Conservation (phyloP, 2,797 vertebrate genomes). For the Synanceia verrucosa region DNA sequence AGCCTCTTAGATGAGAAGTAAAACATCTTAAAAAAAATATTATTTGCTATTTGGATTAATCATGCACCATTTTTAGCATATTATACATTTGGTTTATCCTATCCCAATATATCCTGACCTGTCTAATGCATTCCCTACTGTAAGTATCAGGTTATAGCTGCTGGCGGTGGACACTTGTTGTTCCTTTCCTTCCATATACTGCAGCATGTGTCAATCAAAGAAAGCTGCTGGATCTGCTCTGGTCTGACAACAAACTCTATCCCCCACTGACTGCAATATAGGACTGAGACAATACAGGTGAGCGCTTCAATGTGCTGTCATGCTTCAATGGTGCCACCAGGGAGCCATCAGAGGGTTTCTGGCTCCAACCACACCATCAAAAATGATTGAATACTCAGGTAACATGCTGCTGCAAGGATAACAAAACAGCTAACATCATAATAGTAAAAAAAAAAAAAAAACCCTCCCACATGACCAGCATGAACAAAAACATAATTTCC, state of each 20-base stretch:
- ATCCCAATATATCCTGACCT: background rate
- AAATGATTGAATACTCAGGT: constrained; percentile 30
- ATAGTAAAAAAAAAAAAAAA: background rate
- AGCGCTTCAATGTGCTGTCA: constrained; percentile 21
- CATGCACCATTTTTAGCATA: too few species aligned
- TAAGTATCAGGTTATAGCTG: background rate
- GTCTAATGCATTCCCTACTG: background rate
- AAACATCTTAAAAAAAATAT: background rate
- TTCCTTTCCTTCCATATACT: background rate
- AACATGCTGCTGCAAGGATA: background rate
- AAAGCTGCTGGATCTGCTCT: constrained; percentile 3
- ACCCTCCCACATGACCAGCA: background rate
- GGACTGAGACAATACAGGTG: constrained; percentile 25
- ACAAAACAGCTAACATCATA: constrained; percentile 2
- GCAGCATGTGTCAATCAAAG: background rate
- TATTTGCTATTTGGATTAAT: too few species aligned
- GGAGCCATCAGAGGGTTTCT: constrained; percentile 22
- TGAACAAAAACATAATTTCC: background rate
- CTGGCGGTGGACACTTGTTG: background rate
- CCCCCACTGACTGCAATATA: constrained; percentile 1
- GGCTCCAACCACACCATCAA: constrained; percentile 30
- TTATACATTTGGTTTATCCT: too few species aligned
- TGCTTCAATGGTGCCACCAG: constrained; percentile 24
- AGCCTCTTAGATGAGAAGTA: too few species aligned
- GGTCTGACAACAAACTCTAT: constrained; percentile 4